phyloP scores from a whole-genome alignment of 2,113 vertebrate genomes.

The Microtus richardsoni region DNA sequence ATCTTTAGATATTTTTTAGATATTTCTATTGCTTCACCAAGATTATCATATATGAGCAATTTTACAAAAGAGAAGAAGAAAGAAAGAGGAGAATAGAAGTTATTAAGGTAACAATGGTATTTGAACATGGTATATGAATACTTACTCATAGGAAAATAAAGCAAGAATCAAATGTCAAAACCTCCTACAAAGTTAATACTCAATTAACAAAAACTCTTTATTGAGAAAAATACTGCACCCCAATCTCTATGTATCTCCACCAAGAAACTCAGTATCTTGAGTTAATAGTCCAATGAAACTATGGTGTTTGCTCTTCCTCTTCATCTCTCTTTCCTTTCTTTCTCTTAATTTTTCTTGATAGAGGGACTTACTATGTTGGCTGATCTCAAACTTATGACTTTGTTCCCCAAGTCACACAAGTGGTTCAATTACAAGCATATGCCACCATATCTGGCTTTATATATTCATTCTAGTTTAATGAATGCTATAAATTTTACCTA shows the following conservation, averaged over 20 bases:
- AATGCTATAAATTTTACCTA: not conserved
- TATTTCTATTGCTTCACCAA: not conserved
- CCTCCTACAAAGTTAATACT: not conserved
- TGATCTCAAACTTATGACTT: not conserved
- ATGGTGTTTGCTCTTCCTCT: not conserved
- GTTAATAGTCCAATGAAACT: not conserved
- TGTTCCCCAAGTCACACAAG: not conserved
- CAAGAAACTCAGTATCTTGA: not conserved
- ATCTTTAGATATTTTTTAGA: not conserved
- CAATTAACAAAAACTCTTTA: not conserved
- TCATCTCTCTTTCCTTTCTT: not conserved
- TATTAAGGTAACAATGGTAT: not conserved
- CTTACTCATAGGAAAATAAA: not conserved
- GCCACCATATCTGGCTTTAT: not conserved
- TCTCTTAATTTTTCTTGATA: not conserved
- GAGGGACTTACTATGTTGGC: not conserved
- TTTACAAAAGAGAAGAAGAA: not conserved
- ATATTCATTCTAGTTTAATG: not conserved
- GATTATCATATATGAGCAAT: not conserved
- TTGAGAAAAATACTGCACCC: not conserved
- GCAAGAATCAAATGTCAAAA: not conserved
- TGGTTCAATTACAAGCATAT: not conserved
- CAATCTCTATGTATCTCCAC: not conserved
- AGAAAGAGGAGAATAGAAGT: not conserved
- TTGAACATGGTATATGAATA: not conserved